These are phyloP conservation scores for Luscinia megarhynchos DNA, from an alignment of 2,797 vertebrate genomes.

Conservation along the genomic window DNA sequence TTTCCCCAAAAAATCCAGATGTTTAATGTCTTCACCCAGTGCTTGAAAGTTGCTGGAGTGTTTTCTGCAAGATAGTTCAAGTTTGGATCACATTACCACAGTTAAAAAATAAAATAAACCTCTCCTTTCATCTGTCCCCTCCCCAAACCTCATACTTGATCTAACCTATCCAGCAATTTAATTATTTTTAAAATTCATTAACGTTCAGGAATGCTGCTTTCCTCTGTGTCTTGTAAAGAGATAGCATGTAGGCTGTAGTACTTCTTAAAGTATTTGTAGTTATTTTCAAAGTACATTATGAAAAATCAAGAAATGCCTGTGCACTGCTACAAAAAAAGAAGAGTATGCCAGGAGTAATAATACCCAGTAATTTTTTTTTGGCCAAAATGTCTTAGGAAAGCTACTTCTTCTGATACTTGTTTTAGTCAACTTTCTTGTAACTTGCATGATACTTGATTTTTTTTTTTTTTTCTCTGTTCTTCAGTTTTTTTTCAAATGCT, in stretches of 20 bases:
- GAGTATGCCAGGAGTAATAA: background rate
- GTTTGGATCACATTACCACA: background rate
- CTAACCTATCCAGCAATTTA: background rate
- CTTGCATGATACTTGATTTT: background rate
- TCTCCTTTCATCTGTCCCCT: background rate
- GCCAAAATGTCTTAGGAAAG: background rate
- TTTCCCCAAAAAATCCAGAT: background rate
- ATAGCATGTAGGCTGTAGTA: fast-evolving
- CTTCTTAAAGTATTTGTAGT: background rate
- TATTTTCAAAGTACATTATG: background rate
- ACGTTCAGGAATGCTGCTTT: background rate
- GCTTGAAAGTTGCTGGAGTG: background rate
- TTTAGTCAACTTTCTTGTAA: background rate
- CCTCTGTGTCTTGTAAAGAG: background rate
- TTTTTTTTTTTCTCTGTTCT: background rate
- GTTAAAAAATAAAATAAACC: background rate
- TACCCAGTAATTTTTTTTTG: background rate
- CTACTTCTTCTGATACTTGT: background rate
- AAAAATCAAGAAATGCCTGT: background rate
- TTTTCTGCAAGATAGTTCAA: background rate
- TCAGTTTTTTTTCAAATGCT: background rate
- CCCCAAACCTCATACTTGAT: background rate
- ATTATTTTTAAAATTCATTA: background rate
- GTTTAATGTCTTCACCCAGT: background rate
- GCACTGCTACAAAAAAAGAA: background rate